phyloP scores from a whole-genome alignment of 1,140 invertebrate species.

The Saccostrea glomerata region DNA sequence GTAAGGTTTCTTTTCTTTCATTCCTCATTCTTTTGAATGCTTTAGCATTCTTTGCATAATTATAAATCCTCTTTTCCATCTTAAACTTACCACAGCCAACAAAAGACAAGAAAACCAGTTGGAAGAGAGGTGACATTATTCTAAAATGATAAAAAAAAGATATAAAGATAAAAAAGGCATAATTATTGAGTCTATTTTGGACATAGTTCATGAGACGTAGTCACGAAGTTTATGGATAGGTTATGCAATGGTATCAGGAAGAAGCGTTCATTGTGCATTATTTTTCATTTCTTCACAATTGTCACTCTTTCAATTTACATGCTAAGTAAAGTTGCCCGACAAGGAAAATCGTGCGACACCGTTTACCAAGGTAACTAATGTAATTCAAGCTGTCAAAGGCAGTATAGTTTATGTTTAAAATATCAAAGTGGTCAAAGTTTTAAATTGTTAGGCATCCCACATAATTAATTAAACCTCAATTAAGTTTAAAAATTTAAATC shows the following conservation, averaged over 20 bases:
- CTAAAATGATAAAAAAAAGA: constrained; percentile 13
- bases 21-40: too few relatives aligned
- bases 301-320: not conserved
- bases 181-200: not conserved
- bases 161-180: not conserved
- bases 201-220: not conserved
- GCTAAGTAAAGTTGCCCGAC: not conserved
- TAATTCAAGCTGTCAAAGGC: constrained; percentile 1
- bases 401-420: not conserved
- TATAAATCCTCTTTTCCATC: too few relatives aligned
- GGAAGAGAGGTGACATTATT: constrained; percentile 2
- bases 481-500: not conserved
- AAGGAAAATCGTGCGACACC: constrained; percentile 11
- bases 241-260: not conserved
- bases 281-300: not conserved
- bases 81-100: constrained; percentile 2
- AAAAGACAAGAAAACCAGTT: not conserved
- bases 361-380: not conserved
- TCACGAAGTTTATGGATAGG: not conserved
- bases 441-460: not conserved
- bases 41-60: too few relatives aligned
- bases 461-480: not conserved
- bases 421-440: not conserved
- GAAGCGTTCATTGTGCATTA: not conserved
- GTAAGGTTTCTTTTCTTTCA: too few relatives aligned